Evolutionary conservation across 2,888 invertebrate genomes (phyloP), one percentile per base, ranked within the genome.

Genomic region (Pammene fasciana): DNA sequence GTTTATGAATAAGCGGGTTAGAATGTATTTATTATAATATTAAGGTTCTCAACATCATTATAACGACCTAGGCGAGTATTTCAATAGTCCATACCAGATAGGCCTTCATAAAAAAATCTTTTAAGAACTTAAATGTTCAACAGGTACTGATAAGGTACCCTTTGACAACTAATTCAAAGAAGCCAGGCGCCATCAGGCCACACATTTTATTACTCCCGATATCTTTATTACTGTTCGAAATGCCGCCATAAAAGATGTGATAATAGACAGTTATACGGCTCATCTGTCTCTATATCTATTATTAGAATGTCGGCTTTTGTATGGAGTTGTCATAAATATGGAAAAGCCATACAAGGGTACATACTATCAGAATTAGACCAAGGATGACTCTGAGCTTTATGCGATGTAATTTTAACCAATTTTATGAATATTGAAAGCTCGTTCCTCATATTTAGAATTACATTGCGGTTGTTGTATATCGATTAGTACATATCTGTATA

Each of bases 221-320:
- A 90, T 88, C 88, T 90, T 90, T 90, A 90, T 82, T 79, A 81
- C 73, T 76, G 82, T 84, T 84, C 82, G 82, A 79, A 79, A 82
- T 80, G 79, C 76, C 73, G 79, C 80, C 84, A 84, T 90, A 89
- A 90, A 88, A 82, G 75, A 77, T 73, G 77, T 76, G 86, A 84
- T 87, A 87, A 86, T 84, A 81, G 79, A 79, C 82, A 78, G 81
- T 82, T 81, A 82, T 85, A 82, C 81, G 74, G 78, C 79, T 74
- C 68, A 75, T 75, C 74, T 75, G 76, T 77, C 76, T 79, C 68
- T 68, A 65, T 68, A 76, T 75, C 74, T 70, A 70, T 65, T 70
- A 70, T 60, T 70, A 70, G 70, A 65, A 65, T 70, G 59, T 70
- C 50, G 57, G 68, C 45, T 48, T 55, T 64, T 68, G 64, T 65